Evolutionary conservation across 2,113 vertebrate species (phyloP).

Genomic region (Notiomystis cincta): DNA sequence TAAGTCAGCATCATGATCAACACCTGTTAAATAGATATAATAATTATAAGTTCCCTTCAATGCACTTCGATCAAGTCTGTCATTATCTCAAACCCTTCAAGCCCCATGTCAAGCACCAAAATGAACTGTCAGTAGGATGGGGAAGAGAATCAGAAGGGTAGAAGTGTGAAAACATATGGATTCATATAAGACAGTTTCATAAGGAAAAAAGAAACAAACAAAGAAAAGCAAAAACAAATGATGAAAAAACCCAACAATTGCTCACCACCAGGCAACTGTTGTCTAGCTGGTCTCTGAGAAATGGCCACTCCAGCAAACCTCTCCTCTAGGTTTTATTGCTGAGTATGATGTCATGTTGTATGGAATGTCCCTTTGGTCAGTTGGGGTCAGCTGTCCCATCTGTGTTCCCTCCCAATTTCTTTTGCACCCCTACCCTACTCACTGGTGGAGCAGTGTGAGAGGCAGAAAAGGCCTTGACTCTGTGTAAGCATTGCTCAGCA

Average conservation of each 20-base stretch:
- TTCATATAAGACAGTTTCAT: neutral
- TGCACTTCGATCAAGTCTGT: neutral
- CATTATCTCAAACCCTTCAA: neutral
- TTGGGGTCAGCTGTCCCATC: neutral
- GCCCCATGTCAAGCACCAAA: neutral
- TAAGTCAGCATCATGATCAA: neutral
- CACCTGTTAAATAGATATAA: neutral
- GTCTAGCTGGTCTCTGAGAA: neutral
- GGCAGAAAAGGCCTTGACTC: neutral
- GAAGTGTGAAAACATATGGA: neutral
- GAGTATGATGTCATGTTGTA: neutral
- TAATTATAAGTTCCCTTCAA: neutral
- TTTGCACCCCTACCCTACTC: neutral
- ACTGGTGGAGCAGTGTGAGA: neutral
- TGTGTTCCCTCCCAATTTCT: neutral
- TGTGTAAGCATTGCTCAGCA: neutral
- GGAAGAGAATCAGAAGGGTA: neutral
- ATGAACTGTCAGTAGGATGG: neutral
- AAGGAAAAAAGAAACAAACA: neutral
- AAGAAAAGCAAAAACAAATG: neutral
- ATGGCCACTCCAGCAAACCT: neutral
- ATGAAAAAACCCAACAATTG: neutral
- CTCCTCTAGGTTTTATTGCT: neutral
- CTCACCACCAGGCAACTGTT: neutral
- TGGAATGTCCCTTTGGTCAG: neutral